Evolutionary conservation across 2,113 vertebrate genomes (phyloP), one percentile per base, ranked within the genome.

Genomic region (Trachemys scripta): DNA sequence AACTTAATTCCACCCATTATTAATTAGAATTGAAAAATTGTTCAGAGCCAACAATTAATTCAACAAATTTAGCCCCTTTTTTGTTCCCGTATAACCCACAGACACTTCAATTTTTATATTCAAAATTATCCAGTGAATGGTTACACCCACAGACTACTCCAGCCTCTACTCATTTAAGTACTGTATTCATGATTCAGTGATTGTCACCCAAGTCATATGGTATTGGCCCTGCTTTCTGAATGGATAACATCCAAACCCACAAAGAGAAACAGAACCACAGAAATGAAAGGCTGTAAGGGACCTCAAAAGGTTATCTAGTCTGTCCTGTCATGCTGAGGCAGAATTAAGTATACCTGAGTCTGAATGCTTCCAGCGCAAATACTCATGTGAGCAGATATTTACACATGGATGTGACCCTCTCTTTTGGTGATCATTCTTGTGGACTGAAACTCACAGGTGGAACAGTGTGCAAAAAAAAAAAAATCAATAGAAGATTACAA

Each of bases 1-100:
- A 82, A 84, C 80, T 92, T 96, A 57, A 89, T 91, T 96, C 91
- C 2, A 13, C 81, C 91, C 59, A 81, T 96, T 22, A 56, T 79
- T 93, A 49, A 1, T 24, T 79, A 19, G 8, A 82, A 24, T 2
- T 35, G 87, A 96, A 92, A 47, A 16, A 54, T 90, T 94, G 80
- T 83, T 19, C 20, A 2, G 5, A 75, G n/a, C 50, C 79, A 82
- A n/a, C 17, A 88, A 90, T 85, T 89, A 83, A 93, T 85, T 95
- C 69, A 53, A 31, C 3, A 80, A 2, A 35, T n/a, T 57, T 76
- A 85, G 16, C n/a, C 19, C 17, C 42, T 53, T n/a, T 87, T 87
- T 57, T 91, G 13, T 53, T 78, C 57, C 50, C 51, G 6, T 53
- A 24, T 83, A 69, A 83, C 82, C 91, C 57, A 80, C 57, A 76